Evolutionary conservation across 2,797 vertebrate genomes (phyloP).

Genomic region (Poecile montanus): DNA sequence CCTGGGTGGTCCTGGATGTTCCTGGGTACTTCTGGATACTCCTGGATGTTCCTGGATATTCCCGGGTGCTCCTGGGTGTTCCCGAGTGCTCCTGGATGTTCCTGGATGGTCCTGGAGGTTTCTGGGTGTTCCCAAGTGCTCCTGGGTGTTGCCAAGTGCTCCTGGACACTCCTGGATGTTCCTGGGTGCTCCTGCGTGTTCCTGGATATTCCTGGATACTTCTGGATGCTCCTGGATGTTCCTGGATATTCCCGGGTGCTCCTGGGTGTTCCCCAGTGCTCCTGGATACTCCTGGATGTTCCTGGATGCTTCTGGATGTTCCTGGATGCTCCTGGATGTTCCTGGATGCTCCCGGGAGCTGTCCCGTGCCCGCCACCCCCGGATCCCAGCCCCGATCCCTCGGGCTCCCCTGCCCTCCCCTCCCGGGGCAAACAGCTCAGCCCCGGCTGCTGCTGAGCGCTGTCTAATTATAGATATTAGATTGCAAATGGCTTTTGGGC

Average conservation of each 20-base stretch:
- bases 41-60: fast-evolving
- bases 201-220: fast-evolving
- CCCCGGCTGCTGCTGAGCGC: not conserved
- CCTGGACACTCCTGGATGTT: too few species aligned
- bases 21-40: fast-evolving
- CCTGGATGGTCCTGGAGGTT: fast-evolving
- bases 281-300: not conserved
- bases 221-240: fast-evolving
- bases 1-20: fast-evolving
- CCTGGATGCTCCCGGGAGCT: fast-evolving
- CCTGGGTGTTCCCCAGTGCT: fast-evolving
- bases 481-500: constrained; percentile 59
- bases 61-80: fast-evolving
- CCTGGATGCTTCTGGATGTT: fast-evolving
- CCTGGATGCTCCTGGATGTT: fast-evolving
- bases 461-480: constrained; percentile 53
- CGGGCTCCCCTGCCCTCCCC: not conserved
- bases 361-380: not conserved
- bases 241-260: fast-evolving
- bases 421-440: not conserved
- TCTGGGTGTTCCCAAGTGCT: fast-evolving
- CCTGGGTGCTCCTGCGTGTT: fast-evolving
- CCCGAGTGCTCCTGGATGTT: fast-evolving
- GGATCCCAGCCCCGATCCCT: fast-evolving
- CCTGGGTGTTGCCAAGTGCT: not conserved